Conservation (phyloP, 2,797 vertebrate genomes). For the Babyrousa celebensis region DNA sequence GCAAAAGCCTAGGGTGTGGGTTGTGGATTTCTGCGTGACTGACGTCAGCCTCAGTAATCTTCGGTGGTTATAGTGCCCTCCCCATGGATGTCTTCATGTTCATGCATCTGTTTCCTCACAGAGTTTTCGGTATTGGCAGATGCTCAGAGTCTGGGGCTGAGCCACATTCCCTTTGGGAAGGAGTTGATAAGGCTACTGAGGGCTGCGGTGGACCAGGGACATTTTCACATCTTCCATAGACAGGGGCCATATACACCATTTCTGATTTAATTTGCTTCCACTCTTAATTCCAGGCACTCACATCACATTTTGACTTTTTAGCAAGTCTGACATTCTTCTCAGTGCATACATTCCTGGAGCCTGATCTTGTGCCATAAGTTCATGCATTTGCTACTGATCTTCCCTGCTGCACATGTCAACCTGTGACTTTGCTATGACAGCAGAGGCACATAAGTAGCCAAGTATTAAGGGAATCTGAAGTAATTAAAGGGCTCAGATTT, state of each 20-base stretch:
- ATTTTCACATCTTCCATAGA: neutral
- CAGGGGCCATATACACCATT: neutral
- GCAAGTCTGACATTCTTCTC: slow-evolving; percentile 28
- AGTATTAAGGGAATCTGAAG: slow-evolving; percentile 24
- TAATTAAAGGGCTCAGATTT: slow-evolving; percentile 19
- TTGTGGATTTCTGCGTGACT: neutral
- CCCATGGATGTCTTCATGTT: neutral
- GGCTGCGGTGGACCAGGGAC: neutral
- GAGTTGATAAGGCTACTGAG: neutral
- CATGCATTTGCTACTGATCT: neutral
- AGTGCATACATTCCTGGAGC: neutral
- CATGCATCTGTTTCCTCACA: neutral
- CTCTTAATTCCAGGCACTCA: slow-evolving; percentile 38
- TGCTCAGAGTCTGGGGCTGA: neutral
- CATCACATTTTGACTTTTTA: neutral
- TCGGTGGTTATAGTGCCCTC: neutral
- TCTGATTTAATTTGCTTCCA: neutral
- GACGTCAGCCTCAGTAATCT: neutral
- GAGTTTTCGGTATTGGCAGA: slow-evolving; percentile 4
- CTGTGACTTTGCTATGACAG: slow-evolving; percentile 14
- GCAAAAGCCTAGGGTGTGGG: neutral
- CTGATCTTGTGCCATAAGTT: neutral
- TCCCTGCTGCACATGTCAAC: neutral
- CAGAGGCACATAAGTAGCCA: neutral
- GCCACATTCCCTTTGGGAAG: neutral